Conservation (phyloP, 2,888 invertebrate genomes). For the Tiliacea aurago region DNA sequence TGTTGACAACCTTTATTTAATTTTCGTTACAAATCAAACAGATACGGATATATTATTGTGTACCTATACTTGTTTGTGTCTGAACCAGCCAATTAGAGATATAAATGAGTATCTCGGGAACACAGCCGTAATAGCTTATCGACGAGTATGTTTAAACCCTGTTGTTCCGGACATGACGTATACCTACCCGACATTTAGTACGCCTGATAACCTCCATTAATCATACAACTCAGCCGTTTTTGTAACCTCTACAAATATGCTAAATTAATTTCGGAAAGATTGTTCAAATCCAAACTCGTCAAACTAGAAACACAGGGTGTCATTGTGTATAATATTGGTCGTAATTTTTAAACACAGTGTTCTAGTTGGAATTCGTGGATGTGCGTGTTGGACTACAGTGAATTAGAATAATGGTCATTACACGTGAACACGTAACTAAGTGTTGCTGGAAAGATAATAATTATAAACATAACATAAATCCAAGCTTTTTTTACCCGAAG, state of each 20-base stretch:
- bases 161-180: constrained; percentile 12
- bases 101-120: constrained; percentile 12
- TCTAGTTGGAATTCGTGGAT: constrained; percentile 20
- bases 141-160: not conserved
- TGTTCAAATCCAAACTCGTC: constrained; percentile 21
- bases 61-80: not conserved
- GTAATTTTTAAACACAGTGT: constrained; percentile 10
- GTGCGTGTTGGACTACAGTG: constrained; percentile 44
- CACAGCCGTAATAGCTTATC: not conserved
- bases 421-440: constrained; percentile 42
- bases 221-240: constrained; percentile 56
- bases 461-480: not conserved
- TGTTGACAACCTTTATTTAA: not conserved
- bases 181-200: constrained; percentile 18
- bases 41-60: constrained; percentile 5
- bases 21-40: constrained; percentile 8
- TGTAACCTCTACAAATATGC: constrained; percentile 31
- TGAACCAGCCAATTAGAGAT: constrained; percentile 22
- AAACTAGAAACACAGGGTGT: constrained; percentile 2
- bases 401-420: constrained; percentile 47
- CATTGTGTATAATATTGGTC: not conserved
- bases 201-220: constrained; percentile 44
- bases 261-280: constrained; percentile 46
- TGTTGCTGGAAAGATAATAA: constrained; percentile 21
- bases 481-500: not conserved